These are phyloP conservation scores for Zygogramma bicolorata DNA, from an alignment of 2,888 invertebrate species.

Conservation along the genomic window DNA sequence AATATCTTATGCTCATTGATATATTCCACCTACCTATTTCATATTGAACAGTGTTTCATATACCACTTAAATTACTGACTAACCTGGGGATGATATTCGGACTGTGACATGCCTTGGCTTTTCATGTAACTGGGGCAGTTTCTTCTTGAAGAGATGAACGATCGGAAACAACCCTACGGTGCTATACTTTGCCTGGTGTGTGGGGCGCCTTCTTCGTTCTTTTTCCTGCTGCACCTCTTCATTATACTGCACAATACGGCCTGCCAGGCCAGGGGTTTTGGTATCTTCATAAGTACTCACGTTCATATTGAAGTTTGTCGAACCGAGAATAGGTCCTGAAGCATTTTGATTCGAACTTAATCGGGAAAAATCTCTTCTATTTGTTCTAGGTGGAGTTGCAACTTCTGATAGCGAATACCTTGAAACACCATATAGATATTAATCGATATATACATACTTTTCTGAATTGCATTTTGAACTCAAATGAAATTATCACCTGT, in stretches of 20 bases:
- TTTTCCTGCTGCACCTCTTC: constrained; percentile 57
- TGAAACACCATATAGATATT: constrained; percentile 17
- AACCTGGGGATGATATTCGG: constrained; percentile 48
- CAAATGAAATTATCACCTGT: constrained; percentile 40
- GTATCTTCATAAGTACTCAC: constrained; percentile 68
- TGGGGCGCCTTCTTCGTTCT: constrained; percentile 47
- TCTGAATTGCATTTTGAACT: background rate
- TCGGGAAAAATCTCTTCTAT: constrained; percentile 26
- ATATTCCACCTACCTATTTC: too few species aligned
- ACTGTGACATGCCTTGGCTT: constrained; percentile 59
- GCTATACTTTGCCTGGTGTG: constrained; percentile 64
- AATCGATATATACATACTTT: background rate
- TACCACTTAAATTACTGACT: background rate
- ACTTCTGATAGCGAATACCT: constrained; percentile 55
- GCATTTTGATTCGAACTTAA: constrained; percentile 42
- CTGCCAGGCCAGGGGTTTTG: constrained; percentile 68
- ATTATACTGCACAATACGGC: constrained; percentile 69
- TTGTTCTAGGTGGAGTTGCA: constrained; percentile 43
- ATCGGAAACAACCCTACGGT: constrained; percentile 68
- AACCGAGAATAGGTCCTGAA: constrained; percentile 66
- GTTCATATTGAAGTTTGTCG: constrained; percentile 67
- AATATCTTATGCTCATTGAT: too few species aligned
- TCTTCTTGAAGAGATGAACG: constrained; percentile 67
- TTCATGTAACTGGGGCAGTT: constrained; percentile 60
- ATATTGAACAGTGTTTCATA: background rate